Evolutionary conservation across 2,888 invertebrate species (phyloP), one percentile per base, ranked within the genome.

Genomic region (Eumacrocentrus americanus): DNA sequence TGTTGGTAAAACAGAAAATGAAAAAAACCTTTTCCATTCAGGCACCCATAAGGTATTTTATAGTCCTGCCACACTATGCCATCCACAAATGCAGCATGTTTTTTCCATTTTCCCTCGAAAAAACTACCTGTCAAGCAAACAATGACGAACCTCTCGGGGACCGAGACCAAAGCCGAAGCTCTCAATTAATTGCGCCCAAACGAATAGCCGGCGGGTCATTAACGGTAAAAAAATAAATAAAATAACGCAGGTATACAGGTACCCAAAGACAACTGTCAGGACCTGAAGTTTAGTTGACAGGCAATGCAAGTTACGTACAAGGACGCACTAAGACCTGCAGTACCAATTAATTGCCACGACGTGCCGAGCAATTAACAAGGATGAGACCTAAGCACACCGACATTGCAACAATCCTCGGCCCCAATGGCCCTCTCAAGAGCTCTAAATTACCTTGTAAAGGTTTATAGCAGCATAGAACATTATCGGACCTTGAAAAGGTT

Each of bases 121-220:
- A 22, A 35, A 16, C 38, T 52, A 52, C 52, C 52, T 52, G 52
- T 52, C 20, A 37, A 38, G n/a, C 38, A 40, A 52, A 52, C 52
- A 52, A 52, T 52, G 25, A 4, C 18, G 40, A 22, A 52, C 38
- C 38, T 51, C 23, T n/a, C n/a, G n/a, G 23, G 25, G 37, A n/a
- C 37, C 6, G 12, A 4, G 29, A 29, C 29, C 29, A 29, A 29
- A 29, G 34, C 3, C n/a, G 11, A 9, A 35, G 29, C 18, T 40
- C 25, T 38, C 52, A 38, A 52, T 54, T 54, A 54, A 54, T 54
- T 54, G 18, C 54, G 54, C 44, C 20, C 25, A 20, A 29, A 11
- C 42, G 34, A 44, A 42, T 14, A n/a, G 16, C 42, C 42, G 14
- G 6, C n/a, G 29, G 29, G 14, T 44, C 16, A 54, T 54, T 44